Percentiles rank a stretch among this genome's conserved stretches.
Evolutionary conservation across 2,113 vertebrate species (phyloP).

Genomic region (Parotia lawesii): DNA sequence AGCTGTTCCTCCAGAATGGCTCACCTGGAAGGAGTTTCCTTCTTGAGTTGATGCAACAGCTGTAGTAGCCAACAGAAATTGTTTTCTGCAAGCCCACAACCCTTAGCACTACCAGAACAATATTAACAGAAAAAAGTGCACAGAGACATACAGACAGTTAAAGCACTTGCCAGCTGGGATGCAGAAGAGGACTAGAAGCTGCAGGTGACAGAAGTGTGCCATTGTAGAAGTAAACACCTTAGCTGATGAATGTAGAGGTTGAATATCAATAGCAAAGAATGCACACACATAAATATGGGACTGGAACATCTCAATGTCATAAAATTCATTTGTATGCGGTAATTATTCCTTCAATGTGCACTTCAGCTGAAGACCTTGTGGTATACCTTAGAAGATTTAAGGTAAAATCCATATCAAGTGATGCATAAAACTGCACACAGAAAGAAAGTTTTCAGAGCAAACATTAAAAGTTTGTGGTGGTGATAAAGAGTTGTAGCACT

Average conservation of each 20-base stretch:
- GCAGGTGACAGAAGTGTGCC: background rate
- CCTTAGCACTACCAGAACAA: background rate
- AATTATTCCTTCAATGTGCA: background rate
- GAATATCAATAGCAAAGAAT: background rate
- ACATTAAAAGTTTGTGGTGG: background rate
- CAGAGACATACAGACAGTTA: background rate
- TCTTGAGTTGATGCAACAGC: background rate
- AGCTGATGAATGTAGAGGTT: background rate
- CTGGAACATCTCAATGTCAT: background rate
- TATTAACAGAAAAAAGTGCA: background rate
- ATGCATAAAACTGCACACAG: background rate
- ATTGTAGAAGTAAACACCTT: background rate
- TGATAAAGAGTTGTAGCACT: background rate
- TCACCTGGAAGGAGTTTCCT: background rate
- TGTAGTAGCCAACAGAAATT: background rate
- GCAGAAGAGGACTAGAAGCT: background rate
- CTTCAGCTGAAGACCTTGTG: background rate
- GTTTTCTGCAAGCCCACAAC: background rate
- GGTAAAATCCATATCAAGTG: background rate
- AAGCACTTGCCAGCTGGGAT: background rate
- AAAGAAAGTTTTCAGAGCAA: constrained; percentile 25
- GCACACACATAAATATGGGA: background rate
- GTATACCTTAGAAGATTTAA: background rate
- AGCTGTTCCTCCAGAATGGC: background rate
- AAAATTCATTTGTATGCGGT: background rate